Evolutionary conservation across 2,888 invertebrate species (phyloP), one percentile per base, ranked within the genome.

Genomic region (Clostera curtula): DNA sequence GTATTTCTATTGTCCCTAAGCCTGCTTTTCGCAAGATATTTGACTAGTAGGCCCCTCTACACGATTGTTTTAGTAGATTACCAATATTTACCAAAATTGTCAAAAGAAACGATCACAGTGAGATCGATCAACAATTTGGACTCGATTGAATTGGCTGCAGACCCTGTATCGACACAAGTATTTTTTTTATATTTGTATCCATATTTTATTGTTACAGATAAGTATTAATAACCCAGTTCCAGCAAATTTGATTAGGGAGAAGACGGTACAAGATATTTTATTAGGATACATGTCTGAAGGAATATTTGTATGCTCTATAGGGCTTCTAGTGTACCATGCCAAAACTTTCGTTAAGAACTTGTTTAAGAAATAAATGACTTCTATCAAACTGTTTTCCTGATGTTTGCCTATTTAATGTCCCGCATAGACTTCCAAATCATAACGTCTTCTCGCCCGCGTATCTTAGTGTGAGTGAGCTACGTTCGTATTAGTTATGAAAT

Each of bases 211-310:
- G 10, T 48, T 70, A 8, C 65, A 87, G 86, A 82, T 86, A 58
- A 85, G 82, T 55, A 56, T 45, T 29, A 64, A 51, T 28, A 77
- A 82, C 28, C 64, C 70, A 6, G 59, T 53, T 19, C 82, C 85
- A 10, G 85, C 75, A 0, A 86, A 87, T 59, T 54, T 84, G 19
- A 85, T 88, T 19, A 74, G 56, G 30, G 71, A 72, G 27, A 69
- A 56, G 37, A 44, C 74, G 2, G 22, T 51, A 12, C 56, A 53
- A 15, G 68, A 76, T 22, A 40, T 64, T 17, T 52, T 53, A 2
- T 12, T 56, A 19, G 59, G 53, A 11, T 68, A 73, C 30, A 21
- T 67, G 10, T 62, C 63, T 1, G 67, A 77, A 37, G 56, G 59
- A 2, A 36, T 64, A 2, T 25, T 71, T 5, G 49, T 72, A 5